Conservation (phyloP, 1,140 invertebrate species). For the Heliconius melpomene region DNA sequence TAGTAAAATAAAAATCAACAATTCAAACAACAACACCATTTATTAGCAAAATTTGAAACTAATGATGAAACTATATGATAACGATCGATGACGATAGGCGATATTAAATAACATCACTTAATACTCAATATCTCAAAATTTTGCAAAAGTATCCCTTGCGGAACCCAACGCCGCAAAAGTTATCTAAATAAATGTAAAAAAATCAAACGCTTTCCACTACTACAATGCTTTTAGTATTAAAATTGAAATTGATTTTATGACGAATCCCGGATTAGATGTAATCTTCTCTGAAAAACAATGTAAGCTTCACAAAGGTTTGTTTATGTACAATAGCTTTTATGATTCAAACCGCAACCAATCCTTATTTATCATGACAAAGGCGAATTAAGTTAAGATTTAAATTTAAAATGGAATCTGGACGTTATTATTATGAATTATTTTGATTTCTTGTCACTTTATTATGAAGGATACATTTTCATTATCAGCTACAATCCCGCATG, state of each 20-base stretch:
- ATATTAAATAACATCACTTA: too few species aligned
- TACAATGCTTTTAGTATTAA: not conserved
- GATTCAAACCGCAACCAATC: slow-evolving; percentile 12
- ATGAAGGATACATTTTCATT: not conserved
- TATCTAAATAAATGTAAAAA: not conserved
- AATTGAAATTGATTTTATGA: not conserved
- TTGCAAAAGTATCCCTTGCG: not conserved
- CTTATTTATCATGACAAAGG: slow-evolving; percentile 24
- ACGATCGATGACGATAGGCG: too few species aligned
- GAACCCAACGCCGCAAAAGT: not conserved
- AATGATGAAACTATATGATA: too few species aligned
- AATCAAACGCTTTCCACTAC: not conserved
- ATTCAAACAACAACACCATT: too few species aligned
- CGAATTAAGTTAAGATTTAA: slow-evolving; percentile 5
- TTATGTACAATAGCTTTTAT: slow-evolving; percentile 9
- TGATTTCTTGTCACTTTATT: not conserved
- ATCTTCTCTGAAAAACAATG: slow-evolving; percentile 12
- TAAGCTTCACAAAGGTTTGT: slow-evolving; percentile 7
- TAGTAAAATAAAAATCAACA: too few species aligned
- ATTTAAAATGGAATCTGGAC: not conserved
- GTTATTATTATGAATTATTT: not conserved
- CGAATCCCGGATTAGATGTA: slow-evolving; percentile 10
- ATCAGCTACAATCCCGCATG: too few species aligned
- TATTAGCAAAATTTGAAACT: too few species aligned
- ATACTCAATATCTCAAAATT: too few species aligned